phyloP scores from a whole-genome alignment of 1,140 invertebrate genomes.

The Pseudoatta argentina region DNA sequence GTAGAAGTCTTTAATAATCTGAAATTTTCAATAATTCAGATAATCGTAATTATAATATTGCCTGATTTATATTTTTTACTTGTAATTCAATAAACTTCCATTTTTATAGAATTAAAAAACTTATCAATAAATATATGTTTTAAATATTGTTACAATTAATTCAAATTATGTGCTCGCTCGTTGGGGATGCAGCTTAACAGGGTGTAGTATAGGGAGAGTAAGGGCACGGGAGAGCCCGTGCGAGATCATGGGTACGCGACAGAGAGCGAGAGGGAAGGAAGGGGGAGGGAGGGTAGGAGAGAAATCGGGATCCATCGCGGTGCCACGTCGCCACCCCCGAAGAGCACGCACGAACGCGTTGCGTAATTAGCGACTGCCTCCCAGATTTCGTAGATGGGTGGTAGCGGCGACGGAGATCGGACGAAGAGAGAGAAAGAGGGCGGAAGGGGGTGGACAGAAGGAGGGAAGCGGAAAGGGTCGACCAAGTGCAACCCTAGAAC shows the following conservation, averaged over 20 bases:
- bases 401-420: constrained; percentile 52
- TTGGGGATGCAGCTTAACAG: constrained; percentile 62
- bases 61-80: background rate
- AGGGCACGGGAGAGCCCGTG: constrained; percentile 20
- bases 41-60: background rate
- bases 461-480: constrained; percentile 52
- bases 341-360: constrained; percentile 77
- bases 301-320: constrained; percentile 71
- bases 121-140: background rate
- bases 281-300: constrained; percentile 32
- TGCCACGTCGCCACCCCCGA: constrained; percentile 70
- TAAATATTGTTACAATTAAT: background rate
- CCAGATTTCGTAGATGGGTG: constrained; percentile 73
- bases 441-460: constrained; percentile 23
- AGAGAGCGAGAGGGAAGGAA: constrained; percentile 7
- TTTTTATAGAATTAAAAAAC: background rate
- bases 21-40: no score
- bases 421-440: constrained; percentile 7
- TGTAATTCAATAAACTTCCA: background rate
- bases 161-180: constrained; percentile 20
- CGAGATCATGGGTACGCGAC: constrained; percentile 1
- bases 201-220: constrained; percentile 47
- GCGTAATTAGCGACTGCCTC: constrained; percentile 80
- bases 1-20: background rate
- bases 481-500: constrained; percentile 62